Base-by-base conservation (phyloP, 2,888 invertebrate genomes). In the Tribolium freemani region DNA sequence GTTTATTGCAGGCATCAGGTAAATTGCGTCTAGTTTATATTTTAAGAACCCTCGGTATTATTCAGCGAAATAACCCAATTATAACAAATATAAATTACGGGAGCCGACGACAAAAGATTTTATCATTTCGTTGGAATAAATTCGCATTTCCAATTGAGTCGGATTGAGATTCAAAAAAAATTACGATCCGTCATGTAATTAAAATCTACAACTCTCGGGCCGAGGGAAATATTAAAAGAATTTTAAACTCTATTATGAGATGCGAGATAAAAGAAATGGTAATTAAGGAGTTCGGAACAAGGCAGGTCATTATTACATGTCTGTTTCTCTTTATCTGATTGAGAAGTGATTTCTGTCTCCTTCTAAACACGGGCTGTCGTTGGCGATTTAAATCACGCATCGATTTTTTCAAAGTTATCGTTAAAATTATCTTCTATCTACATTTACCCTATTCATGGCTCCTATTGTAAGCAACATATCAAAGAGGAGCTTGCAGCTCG, bases 261-360 rank as follows among this genome's bases (percentile, higher is more conserved):
- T 78, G 76, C 61, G 72, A 79, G 79, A 80, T 80, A 79, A 80
- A 79, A 77, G 80, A 78, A 77, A 72, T 79, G 79, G 79, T 80
- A 80, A 80, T 80, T 80, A 79, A 79, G 79, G 79, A 79, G 78
- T 74, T 75, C 72, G 54, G 77, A 79, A 79, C 77, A 75, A 77
- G 79, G 76, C 79, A 77, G 78, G 78, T 79, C 80, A 73, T 80
- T 80, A 80, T 76, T 79, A 74, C 77, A 72, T 77, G 73, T 75
- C 74, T 74, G 71, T 72, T 72, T 75, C 74, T 72, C 71, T 72
- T 73, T 70, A 69, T 73, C 71, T 68, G 68, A 67, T 72, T 60
- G 58, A 69, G 9, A 21, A 53, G 26, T 6, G 58, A 45, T 57
- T 21, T 10, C 67, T 57, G 26, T 66, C 66, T 57, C 16, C 10